Evolutionary conservation across 2,888 invertebrate species (phyloP), one percentile per base, ranked within the genome.

Genomic region (Argyresthia goedartella): DNA sequence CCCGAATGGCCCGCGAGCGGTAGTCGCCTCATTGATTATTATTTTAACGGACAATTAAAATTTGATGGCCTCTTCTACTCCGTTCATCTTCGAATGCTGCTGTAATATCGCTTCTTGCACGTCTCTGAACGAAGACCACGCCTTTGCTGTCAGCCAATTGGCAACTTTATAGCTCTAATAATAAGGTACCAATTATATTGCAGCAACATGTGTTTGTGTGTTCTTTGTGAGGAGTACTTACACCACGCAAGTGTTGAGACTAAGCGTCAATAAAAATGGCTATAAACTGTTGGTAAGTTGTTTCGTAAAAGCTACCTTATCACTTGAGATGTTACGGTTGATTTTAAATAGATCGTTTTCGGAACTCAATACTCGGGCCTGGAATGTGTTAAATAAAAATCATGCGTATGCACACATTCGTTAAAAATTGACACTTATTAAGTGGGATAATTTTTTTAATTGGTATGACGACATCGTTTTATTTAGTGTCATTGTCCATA

Each of bases 351-450:
- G 46, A 44, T 34, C 49, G 46, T 50, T 53, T 53, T 59, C 60
- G 63, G 64, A 63, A 8, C 39, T 3, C 39, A 25, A 25, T 25
- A 6, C 25, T 25, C 44, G 25, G 33, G 60, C 64, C 67, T 62
- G 67, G 74, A 74, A 82, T 77, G 85, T 82, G 85, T 82, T 81
- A 84, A 74, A 81, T 82, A 81, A 84, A 84, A 86, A 86, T 86
- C 84, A 81, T 81, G 71, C 76, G 78, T 81, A 81, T 77, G 79
- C 84, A 84, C 84, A 80, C 85, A 84, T 86, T 85, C 80, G 82
- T 86, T 86, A 84, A 78, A 81, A 82, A 85, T 84, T 86, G 86
- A 85, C 86, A 86, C 85, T 82, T 85, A 84, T 84, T 84, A 85
- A 84, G 70, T 75, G 78, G 77, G 77, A 81, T 84, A 81, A 81